phyloP scores from a whole-genome alignment of 2,113 vertebrate genomes.

The Corythoichthys intestinalis region DNA sequence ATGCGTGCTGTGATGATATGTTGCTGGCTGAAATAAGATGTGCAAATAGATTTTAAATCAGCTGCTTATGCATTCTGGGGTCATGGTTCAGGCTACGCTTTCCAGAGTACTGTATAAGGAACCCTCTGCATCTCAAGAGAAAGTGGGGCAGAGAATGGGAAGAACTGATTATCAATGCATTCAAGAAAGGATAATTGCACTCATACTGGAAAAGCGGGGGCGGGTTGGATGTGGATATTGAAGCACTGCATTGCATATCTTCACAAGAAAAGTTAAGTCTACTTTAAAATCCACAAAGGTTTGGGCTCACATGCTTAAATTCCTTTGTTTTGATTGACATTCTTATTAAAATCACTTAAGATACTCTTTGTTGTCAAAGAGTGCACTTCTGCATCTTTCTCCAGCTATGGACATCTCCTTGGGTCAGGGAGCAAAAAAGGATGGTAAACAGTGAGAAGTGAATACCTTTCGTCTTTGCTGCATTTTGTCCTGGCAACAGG shows the following conservation, averaged over 20 bases:
- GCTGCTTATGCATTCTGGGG: constrained; percentile 28
- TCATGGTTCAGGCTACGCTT: constrained; percentile 21
- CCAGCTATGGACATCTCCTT: constrained; percentile 34
- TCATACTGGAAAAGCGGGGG: constrained; percentile 16
- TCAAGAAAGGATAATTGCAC: constrained; percentile 44
- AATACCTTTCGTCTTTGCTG: constrained; percentile 98
- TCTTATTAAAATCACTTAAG: background rate
- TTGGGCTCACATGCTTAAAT: constrained; percentile 13
- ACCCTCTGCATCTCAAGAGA: constrained; percentile 31
- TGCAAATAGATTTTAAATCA: constrained; percentile 53
- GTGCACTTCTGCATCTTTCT: constrained; percentile 80
- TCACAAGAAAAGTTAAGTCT: constrained; percentile 25
- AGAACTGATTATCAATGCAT: constrained; percentile 47
- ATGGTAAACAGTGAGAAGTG: constrained; percentile 44
- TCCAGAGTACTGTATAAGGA: constrained; percentile 25
- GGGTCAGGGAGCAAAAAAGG: constrained; percentile 14
- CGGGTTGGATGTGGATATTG: constrained; percentile 20
- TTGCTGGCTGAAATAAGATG: constrained; percentile 51
- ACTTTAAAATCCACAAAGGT: constrained; percentile 25
- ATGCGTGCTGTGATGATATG: constrained; percentile 43
- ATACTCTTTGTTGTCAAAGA: constrained; percentile 38
- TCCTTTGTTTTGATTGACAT: background rate
- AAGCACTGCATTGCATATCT: constrained; percentile 35
- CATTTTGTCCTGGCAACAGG: constrained; percentile 89
- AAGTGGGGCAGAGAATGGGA: constrained; percentile 53